Evolutionary conservation across 2,888 invertebrate species (phyloP), one percentile per base, ranked within the genome.

Genomic region (Mythimna loreyi): DNA sequence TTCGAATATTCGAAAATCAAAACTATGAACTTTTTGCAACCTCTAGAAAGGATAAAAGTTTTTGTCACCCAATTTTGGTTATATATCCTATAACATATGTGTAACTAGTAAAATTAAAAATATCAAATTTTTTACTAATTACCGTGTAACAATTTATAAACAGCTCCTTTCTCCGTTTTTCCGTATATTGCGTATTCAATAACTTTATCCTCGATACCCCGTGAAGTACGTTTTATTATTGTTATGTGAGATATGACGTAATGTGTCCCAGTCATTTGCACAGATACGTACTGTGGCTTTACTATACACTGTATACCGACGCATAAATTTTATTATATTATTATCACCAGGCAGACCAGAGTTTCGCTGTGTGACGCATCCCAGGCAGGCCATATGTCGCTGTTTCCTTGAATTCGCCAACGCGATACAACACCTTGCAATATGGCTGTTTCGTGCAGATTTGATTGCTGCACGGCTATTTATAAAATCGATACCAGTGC

Each of bases 391-490:
- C 95, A 94, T 92, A 92, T 94, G 95, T 92, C 92, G 91, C 84
- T 67, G 89, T 94, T 94, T 94, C 94, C 93, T 93, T 92, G 94
- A 93, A 94, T 90, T 89, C 90, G 87, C 91, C 91, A 91, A 92
- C 91, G 86, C 89, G 64, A 80, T 85, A 85, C 69, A 67, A 79
- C 83, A 80, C 65, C 79, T 81, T 73, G 82, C 81, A 79, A 67
- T 75, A 78, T 84, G 70, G 59, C 75, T 40, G 82, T 69, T 78
- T 75, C 50, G 64, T 70, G 63, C 81, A 78, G 70, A 81, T 83
- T 85, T 70, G 58, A 67, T 72, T 69, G 56, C 49, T 63, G 58
- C 59, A 57, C 52, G 8, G 65, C 65, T 71, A 78, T 74, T 82
- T 68, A 70, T 82, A 71, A 50, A 69, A 52, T 61, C 30, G 49